Percentiles rank a stretch among this genome's conserved stretches.
Conservation (phyloP, 1,140 invertebrate genomes). For the Lutraria rhynchaena region DNA sequence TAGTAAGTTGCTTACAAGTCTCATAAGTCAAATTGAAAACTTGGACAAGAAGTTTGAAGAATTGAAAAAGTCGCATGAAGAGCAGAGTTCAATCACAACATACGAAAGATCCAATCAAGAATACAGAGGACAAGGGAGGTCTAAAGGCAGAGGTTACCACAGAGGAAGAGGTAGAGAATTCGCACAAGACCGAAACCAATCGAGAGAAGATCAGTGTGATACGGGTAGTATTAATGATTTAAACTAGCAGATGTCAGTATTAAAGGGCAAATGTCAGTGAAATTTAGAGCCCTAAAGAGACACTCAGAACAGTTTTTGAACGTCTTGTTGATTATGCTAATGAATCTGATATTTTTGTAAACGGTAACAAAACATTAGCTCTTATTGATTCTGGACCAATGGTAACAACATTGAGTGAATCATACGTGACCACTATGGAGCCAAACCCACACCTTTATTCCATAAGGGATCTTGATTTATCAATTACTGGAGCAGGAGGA, state of each 20-base stretch:
- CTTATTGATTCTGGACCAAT: background rate
- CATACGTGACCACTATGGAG: background rate
- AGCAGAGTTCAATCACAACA: background rate
- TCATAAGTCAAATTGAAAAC: background rate
- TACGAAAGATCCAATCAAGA: background rate
- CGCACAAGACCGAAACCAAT: background rate
- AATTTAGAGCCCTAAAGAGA: background rate
- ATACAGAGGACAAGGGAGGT: background rate
- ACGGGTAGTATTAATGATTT: background rate
- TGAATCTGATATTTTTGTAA: background rate
- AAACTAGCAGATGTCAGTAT: slow-evolving; percentile 4
- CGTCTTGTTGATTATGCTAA: background rate
- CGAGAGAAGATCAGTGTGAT: background rate
- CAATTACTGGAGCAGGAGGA: background rate
- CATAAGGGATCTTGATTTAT: background rate
- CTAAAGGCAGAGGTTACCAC: background rate
- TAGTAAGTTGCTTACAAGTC: background rate
- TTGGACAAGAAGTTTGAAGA: background rate
- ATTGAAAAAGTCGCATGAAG: background rate
- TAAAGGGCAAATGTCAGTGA: background rate
- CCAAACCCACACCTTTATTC: background rate
- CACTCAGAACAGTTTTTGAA: background rate
- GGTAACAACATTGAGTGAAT: background rate
- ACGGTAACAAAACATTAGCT: background rate
- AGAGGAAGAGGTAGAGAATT: background rate